Evolutionary conservation across 1,140 invertebrate genomes (phyloP), one percentile per base, ranked within the genome.

Genomic region (Drosophila willistoni): DNA sequence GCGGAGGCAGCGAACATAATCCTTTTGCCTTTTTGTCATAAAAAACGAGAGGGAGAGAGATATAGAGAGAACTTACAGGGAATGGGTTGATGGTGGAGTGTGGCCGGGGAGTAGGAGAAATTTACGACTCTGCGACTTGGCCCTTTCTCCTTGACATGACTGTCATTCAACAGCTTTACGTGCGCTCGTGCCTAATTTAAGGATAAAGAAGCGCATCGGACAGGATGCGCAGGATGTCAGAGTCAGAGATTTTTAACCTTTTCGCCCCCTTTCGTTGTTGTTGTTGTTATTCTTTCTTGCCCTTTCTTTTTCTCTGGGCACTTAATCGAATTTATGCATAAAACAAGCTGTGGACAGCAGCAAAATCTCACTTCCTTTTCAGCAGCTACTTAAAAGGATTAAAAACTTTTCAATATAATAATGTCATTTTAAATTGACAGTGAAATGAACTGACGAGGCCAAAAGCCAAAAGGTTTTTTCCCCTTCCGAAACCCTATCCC

Each of bases 261-360:
- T 59, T 33, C 33, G 12, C 7, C 36, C 36, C 36, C 10, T 39
- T 47, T 60, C 56, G 72, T 62, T n/a, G n/a, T 22, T 75, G 64
- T 87, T 89, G 72, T 62, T 75, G 64, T 87, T 89, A 83, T 89
- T 84, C 79, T 65, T 60, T 39, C 9, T 60, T 22, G 10, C 9
- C 19, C 17, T 13, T 12, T 60, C 19, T 12, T 13, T 12, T 60
- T 13, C 14, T 17, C 14, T 19, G 73, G 83, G 68, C 84, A 84
- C 80, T 89, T 87, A 87, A 87, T 87, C 84, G 84, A 87, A 84
- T 89, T 89, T 89, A 81, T 89, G 84, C 71, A 89, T 87, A 83
- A 87, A 83, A 87, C 74, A 79, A 51, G 44, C 44, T 51, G 44
- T 12, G 44, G 44, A 51, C 44, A 51, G 44, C 69, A 62, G 65